Conservation (phyloP, 2,113 vertebrate species). For the Chauna torquata region DNA sequence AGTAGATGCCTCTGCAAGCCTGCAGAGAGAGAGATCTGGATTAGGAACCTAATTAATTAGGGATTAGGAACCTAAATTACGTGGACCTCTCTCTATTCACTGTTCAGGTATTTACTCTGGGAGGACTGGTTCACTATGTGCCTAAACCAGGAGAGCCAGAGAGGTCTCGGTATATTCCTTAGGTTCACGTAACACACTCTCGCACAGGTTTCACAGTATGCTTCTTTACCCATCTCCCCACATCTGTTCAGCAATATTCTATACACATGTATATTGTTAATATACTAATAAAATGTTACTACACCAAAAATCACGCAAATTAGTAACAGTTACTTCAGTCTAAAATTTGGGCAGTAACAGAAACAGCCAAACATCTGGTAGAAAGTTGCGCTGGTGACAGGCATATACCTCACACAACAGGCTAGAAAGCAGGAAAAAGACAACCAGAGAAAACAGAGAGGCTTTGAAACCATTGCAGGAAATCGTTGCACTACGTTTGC, state of each 20-base stretch:
- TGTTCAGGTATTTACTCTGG: background rate
- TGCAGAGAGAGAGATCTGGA: slow-evolving; percentile 24
- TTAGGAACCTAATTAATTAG: slow-evolving; percentile 59
- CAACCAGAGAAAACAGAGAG: background rate
- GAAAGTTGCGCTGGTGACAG: background rate
- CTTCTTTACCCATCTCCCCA: background rate
- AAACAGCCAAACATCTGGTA: background rate
- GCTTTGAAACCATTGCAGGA: background rate
- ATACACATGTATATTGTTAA: background rate
- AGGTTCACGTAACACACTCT: background rate
- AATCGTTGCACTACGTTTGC: background rate
- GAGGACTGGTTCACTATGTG: background rate
- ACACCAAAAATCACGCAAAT: background rate
- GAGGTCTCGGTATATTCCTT: background rate
- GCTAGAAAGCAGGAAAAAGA: background rate
- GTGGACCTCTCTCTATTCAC: background rate
- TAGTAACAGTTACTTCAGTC: background rate
- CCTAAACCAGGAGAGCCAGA: background rate
- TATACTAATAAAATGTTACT: background rate
- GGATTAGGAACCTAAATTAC: slow-evolving; percentile 48
- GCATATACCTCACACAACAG: background rate
- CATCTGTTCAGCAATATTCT: background rate
- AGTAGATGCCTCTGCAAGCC: slow-evolving; percentile 34
- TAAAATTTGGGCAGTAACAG: background rate
- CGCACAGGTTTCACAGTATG: background rate